Evolutionary conservation across 2,113 vertebrate species (phyloP), one percentile per base, ranked within the genome.

Genomic region (Notechis scutatus): DNA sequence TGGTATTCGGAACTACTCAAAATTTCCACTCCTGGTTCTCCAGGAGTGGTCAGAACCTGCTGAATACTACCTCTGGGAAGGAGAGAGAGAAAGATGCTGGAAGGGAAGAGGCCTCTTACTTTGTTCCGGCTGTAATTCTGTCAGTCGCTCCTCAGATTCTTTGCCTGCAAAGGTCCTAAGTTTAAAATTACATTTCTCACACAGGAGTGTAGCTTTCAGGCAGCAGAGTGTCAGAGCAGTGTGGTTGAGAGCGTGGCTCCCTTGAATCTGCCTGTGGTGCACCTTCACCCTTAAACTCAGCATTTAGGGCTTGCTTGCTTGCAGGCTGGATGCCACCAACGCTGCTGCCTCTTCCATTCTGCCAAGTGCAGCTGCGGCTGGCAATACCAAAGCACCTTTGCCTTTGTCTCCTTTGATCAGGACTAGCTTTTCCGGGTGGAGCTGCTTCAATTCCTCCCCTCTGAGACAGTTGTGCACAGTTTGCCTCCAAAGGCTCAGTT

Each of bases 341-440:
- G 0, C 18, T 42, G 89, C 42, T 18, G 24, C 59, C n/a, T 12
- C 21, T 74, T 34, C 54, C 64, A 24, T 26, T 57, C 24, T 14
- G 39, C 26, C 21, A 85, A 24, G 20, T 15, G 92, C 45, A 14
- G 15, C 87, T 55, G 50, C 24, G 45, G 50, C 50, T 81, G 64
- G 61, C 92, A 88, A 45, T 11, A 6, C 52, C 5, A 9, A 56
- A 55, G 21, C 42, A 29, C 52, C 57, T n/a, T 64, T 0, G 59
- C 91, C 29, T 64, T 87, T 64, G 45, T 64, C 59, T 29, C 15
- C 88, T 93, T 59, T 89, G 90, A 89, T 52, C 69, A 50, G 86
- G 61, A 93, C 54, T 87, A 85, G 93, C 24, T 81, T 91, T 93
- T 93, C 54, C 10, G 50, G 42, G 93, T 59, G 87, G 86, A 69